phyloP scores from a whole-genome alignment of 2,113 vertebrate species.

The Nycticebus coucang region DNA sequence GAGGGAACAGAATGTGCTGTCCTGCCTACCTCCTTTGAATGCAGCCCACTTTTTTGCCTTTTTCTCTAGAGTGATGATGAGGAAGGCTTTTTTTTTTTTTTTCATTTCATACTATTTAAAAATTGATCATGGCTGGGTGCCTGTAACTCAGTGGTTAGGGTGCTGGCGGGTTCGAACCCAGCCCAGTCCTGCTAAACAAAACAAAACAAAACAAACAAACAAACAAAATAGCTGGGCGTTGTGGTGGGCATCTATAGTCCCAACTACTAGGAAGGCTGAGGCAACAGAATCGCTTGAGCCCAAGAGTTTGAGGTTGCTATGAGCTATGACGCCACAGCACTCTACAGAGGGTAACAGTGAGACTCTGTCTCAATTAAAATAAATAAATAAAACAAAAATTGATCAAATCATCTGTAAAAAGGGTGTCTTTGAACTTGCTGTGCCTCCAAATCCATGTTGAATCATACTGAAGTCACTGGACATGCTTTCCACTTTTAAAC shows the following conservation, averaged over 20 bases:
- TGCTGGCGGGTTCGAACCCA: too few species aligned
- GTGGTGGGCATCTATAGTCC: too few species aligned
- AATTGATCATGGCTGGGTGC: neutral
- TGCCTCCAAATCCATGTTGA: slow-evolving; percentile 45
- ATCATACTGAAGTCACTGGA: slow-evolving; percentile 58
- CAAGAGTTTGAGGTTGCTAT: too few species aligned
- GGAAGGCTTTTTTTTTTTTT: neutral
- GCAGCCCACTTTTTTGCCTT: slow-evolving; percentile 14
- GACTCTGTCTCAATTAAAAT: too few species aligned
- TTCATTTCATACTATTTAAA: slow-evolving; percentile 57
- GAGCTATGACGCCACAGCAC: too few species aligned
- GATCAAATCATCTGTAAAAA: slow-evolving; percentile 47
- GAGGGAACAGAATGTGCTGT: slow-evolving; percentile 11
- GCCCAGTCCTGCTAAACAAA: too few species aligned
- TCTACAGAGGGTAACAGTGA: too few species aligned
- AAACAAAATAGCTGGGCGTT: too few species aligned
- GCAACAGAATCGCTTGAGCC: too few species aligned
- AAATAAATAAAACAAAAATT: slow-evolving; percentile 26
- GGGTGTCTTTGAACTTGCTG: slow-evolving; percentile 36
- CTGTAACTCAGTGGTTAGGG: too few species aligned
- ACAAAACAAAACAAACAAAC: too few species aligned
- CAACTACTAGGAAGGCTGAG: too few species aligned
- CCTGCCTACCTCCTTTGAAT: neutral
- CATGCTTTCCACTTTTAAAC: slow-evolving; percentile 70
- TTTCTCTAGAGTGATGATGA: slow-evolving; percentile 25